Conservation (phyloP, 1,140 invertebrate species). For the Lepidurus couesii region DNA sequence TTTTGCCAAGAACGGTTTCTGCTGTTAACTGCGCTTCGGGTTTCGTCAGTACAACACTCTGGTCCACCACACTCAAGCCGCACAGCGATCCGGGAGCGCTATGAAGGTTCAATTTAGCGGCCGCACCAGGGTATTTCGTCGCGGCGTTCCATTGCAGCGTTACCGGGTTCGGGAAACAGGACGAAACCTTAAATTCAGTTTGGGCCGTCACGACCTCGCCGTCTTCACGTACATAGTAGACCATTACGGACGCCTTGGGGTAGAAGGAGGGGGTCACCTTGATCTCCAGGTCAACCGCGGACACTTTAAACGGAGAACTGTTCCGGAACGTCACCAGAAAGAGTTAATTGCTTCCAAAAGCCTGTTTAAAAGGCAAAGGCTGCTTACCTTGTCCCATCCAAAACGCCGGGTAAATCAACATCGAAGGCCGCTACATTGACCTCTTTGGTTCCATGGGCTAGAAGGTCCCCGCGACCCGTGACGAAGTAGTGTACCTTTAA, state of each 20-base stretch:
- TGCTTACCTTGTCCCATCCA: neutral
- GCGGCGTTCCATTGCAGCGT: conserved; percentile 47
- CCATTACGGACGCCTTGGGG: conserved; percentile 49
- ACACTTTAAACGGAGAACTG: conserved; percentile 37
- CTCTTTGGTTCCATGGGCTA: conserved; percentile 38
- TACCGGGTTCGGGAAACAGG: conserved; percentile 53
- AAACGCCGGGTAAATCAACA: conserved; percentile 38
- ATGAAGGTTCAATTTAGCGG: conserved; percentile 48
- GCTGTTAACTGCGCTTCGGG: conserved; percentile 42
- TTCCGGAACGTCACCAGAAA: neutral
- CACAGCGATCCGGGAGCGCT: conserved; percentile 54
- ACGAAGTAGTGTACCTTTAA: conserved; percentile 29
- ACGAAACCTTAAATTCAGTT: conserved; percentile 48
- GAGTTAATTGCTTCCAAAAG: too few species aligned
- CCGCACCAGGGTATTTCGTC: conserved; percentile 49
- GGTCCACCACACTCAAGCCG: conserved; percentile 55
- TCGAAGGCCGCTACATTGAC: conserved; percentile 37
- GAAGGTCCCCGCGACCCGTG: conserved; percentile 39
- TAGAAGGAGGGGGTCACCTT: conserved; percentile 39
- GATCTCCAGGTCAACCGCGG: conserved; percentile 38
- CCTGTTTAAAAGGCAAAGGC: neutral
- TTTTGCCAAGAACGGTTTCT: conserved; percentile 42
- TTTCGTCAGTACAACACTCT: conserved; percentile 51
- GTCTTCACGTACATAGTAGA: conserved; percentile 68
- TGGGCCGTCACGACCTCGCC: conserved; percentile 61